Evolutionary conservation across 2,888 invertebrate species (phyloP).

Genomic region (Drosophila suboccidentalis): DNA sequence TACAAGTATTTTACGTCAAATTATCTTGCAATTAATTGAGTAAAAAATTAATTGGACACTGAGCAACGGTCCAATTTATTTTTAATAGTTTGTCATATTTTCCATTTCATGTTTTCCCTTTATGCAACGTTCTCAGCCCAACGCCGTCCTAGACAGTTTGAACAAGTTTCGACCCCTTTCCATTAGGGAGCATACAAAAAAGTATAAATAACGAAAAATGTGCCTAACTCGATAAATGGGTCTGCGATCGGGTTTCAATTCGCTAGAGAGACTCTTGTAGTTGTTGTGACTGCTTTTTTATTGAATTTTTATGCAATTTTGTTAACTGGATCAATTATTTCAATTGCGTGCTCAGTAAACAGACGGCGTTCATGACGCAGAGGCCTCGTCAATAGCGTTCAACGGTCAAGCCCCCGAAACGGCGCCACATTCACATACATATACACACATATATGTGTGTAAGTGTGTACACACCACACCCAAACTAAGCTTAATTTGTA

Average conservation of each 20-base stretch:
- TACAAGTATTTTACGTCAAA: neutral
- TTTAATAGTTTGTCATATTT: neutral
- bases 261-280: slow-evolving; percentile 35
- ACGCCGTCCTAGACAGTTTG: slow-evolving; percentile 33
- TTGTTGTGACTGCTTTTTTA: slow-evolving; percentile 49
- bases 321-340: slow-evolving; percentile 81
- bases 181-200: slow-evolving; percentile 52
- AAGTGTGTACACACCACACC: slow-evolving; percentile 19
- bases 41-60: neutral
- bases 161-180: slow-evolving; percentile 60
- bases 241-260: slow-evolving; percentile 73
- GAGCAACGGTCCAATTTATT: neutral
- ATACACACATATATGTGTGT: neutral
- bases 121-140: neutral
- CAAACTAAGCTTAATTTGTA: slow-evolving; percentile 18
- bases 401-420: slow-evolving; percentile 56
- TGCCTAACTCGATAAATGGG: slow-evolving; percentile 68
- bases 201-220: slow-evolving; percentile 30
- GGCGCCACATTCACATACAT: slow-evolving; percentile 9
- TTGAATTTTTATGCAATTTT: slow-evolving; percentile 81
- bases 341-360: slow-evolving; percentile 80
- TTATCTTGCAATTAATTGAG: neutral
- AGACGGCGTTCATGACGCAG: slow-evolving; percentile 58
- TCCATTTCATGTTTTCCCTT: neutral
- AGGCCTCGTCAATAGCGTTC: slow-evolving; percentile 47